Evolutionary conservation across 2,113 vertebrate genomes (phyloP).

Genomic region (Panthera uncia): DNA sequence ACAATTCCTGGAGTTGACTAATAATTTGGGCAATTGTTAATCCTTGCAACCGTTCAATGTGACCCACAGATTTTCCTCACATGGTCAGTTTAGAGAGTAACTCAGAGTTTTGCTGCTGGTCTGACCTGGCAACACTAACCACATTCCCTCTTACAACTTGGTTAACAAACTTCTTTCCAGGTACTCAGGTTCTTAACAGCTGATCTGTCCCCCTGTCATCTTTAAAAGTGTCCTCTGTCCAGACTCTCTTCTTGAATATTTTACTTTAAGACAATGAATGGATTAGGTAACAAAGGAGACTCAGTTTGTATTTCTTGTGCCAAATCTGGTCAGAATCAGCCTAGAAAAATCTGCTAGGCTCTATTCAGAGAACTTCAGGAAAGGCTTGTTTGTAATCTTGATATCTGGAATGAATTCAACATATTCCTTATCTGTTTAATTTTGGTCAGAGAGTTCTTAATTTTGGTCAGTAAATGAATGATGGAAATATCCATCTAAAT

Average conservation of each 20-base stretch:
- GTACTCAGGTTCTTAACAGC: not conserved
- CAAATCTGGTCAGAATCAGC: not conserved
- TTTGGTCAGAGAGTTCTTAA: slow-evolving; percentile 22
- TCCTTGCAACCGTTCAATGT: not conserved
- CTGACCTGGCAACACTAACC: not conserved
- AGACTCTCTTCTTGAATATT: not conserved
- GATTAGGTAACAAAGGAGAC: not conserved
- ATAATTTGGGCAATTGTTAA: not conserved
- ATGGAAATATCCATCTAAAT: not conserved
- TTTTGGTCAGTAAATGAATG: not conserved
- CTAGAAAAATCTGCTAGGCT: not conserved
- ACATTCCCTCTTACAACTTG: not conserved
- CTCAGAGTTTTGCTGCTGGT: not conserved
- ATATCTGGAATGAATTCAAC: not conserved
- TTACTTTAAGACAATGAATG: not conserved
- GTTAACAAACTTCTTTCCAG: not conserved
- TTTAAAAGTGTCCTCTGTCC: not conserved
- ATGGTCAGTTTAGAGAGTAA: rapidly evolving
- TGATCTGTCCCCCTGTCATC: not conserved
- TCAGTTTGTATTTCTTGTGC: not conserved
- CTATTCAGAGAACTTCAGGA: not conserved
- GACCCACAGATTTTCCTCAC: not conserved
- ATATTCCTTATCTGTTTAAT: not conserved
- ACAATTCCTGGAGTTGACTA: not conserved
- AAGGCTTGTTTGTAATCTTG: not conserved